Conservation (phyloP, 2,888 invertebrate genomes). For the Cryptus viduatorius region DNA sequence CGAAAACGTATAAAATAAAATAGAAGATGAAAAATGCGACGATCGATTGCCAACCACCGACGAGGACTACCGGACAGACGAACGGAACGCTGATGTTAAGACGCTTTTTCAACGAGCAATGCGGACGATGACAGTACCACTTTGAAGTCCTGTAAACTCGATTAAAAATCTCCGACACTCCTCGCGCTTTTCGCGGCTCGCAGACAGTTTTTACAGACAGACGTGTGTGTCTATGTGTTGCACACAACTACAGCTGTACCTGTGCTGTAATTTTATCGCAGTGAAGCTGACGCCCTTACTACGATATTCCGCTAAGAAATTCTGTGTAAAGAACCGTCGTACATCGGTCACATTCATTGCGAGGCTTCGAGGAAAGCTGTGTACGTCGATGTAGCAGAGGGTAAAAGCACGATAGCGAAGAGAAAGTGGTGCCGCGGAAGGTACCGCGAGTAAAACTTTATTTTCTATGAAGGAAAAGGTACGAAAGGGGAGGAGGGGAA, state of each 20-base stretch:
- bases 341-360: not conserved
- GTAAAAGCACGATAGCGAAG: not conserved
- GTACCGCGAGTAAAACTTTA: constrained; percentile 37
- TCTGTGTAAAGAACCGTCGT: not conserved
- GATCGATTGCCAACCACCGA: too few relatives aligned
- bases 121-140: constrained; percentile 73
- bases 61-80: not conserved
- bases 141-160: constrained; percentile 77
- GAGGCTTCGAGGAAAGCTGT: not conserved
- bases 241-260: not conserved
- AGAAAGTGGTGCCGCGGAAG: constrained; percentile 17
- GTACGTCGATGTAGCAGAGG: not conserved
- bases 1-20: too few relatives aligned
- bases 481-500: not conserved
- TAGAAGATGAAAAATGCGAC: too few relatives aligned
- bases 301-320: not conserved
- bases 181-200: not conserved
- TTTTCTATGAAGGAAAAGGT: constrained; percentile 27
- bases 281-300: not conserved
- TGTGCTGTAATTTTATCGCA: not conserved
- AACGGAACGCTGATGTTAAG: not conserved
- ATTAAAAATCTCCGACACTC: constrained; percentile 75
- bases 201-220: not conserved
- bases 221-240: not conserved
- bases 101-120: too few relatives aligned